phyloP scores from a whole-genome alignment of 2,888 invertebrate genomes.

The Elegia similella region DNA sequence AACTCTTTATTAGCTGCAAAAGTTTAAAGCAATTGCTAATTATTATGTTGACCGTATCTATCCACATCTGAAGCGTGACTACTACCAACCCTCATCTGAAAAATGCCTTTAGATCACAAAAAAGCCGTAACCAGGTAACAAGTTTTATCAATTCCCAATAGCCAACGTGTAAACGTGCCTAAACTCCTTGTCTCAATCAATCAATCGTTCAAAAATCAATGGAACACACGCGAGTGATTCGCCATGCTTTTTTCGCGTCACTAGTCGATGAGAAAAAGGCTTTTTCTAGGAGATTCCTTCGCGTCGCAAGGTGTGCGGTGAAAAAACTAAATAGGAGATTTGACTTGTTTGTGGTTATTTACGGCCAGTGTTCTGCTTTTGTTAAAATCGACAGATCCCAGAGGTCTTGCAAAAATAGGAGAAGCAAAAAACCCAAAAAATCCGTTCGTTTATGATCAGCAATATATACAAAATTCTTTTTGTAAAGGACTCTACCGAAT shows the following conservation, averaged over 20 bases:
- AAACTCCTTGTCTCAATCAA: constrained; percentile 33
- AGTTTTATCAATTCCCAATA: constrained; percentile 2
- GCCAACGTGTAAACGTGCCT: constrained; percentile 6
- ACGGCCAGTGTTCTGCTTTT: constrained; percentile 48
- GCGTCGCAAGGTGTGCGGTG: constrained; percentile 49
- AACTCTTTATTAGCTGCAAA: too few relatives aligned
- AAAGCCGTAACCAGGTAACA: constrained; percentile 10
- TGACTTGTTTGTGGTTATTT: constrained; percentile 66
- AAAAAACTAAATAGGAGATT: constrained; percentile 46
- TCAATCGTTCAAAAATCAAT: constrained; percentile 43
- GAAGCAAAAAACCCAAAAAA: too few relatives aligned
- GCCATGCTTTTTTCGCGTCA: constrained; percentile 60
- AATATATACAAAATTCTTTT: too few relatives aligned
- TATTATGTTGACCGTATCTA: too few relatives aligned
- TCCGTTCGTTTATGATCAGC: too few relatives aligned
- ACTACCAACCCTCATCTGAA: not conserved
- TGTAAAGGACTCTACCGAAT: too few relatives aligned
- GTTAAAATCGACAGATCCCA: constrained; percentile 40
- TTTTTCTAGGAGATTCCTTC: constrained; percentile 43
- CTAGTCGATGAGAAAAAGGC: constrained; percentile 38
- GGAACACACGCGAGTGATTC: constrained; percentile 50
- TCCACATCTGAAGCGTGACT: too few relatives aligned
- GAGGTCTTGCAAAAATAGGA: not conserved
- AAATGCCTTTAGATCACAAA: not conserved
- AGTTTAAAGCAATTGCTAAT: too few relatives aligned